Evolutionary conservation across 2,113 vertebrate species (phyloP).

Genomic region (Hydropotes inermis): DNA sequence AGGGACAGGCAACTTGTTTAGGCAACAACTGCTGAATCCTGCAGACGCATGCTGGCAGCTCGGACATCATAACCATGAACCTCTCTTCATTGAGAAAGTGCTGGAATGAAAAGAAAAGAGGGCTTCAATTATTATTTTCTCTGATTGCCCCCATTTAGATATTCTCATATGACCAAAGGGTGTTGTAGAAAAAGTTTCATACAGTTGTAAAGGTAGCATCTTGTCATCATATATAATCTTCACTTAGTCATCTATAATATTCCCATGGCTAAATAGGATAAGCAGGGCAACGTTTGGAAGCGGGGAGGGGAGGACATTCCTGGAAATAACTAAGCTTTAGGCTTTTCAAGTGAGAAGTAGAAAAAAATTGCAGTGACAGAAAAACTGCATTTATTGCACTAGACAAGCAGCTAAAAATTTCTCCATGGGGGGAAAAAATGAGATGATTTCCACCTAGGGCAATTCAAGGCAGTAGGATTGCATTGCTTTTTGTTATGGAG

Average conservation of each 20-base stretch:
- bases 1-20: background rate
- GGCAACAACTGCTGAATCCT: background rate
- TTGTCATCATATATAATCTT: background rate
- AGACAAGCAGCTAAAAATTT: background rate
- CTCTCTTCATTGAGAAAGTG: background rate
- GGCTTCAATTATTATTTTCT: background rate
- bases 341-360: background rate
- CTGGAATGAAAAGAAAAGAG: background rate
- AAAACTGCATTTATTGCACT: conserved; percentile 4
- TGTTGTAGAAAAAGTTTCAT: background rate
- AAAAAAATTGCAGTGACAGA: background rate
- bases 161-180: background rate
- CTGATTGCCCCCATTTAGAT: background rate
- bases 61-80: fast-evolving
- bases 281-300: background rate
- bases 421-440: background rate
- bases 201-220: background rate
- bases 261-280: background rate
- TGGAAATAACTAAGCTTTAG: background rate
- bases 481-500: background rate
- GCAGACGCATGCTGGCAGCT: fast-evolving
- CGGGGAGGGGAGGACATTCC: background rate
- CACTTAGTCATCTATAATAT: background rate
- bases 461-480: background rate
- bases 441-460: background rate